Evolutionary conservation across 2,888 invertebrate genomes (phyloP).

Genomic region (Zygothrica quintamaculata): DNA sequence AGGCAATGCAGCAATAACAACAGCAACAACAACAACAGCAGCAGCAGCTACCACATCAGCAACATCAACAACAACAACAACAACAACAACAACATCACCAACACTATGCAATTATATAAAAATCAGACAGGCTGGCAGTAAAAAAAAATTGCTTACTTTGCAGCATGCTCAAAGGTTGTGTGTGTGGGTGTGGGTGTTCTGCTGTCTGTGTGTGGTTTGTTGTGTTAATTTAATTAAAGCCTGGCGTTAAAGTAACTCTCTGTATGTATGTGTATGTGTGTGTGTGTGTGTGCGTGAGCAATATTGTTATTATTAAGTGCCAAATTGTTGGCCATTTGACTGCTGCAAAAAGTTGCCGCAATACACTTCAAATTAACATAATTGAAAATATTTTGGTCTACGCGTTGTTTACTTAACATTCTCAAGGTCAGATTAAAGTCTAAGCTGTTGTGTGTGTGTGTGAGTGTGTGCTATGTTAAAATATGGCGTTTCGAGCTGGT

Average conservation of each 20-base stretch:
- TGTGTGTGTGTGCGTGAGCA: constrained; percentile 17
- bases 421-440: constrained; percentile 58
- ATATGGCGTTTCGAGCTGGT: constrained; percentile 14
- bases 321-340: constrained; percentile 56
- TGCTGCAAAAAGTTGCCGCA: constrained; percentile 28
- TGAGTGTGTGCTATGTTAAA: constrained; percentile 4
- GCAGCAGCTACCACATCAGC: too few species aligned
- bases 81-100: constrained; percentile 32
- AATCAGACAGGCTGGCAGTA: constrained; percentile 53
- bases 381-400: constrained; percentile 33
- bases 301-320: constrained; percentile 56
- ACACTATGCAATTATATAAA: constrained; percentile 71
- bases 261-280: constrained; percentile 17
- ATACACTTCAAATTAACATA: constrained; percentile 45
- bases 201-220: constrained; percentile 54
- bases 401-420: constrained; percentile 1
- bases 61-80: constrained; percentile 5
- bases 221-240: constrained; percentile 77
- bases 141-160: constrained; percentile 67
- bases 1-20: constrained; percentile 21
- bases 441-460: not conserved
- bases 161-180: constrained; percentile 39
- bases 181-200: constrained; percentile 23
- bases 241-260: constrained; percentile 12
- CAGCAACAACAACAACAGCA: constrained; percentile 23